Evolutionary conservation across 2,888 invertebrate genomes (phyloP).

Genomic region (Eupithecia pulchellata): DNA sequence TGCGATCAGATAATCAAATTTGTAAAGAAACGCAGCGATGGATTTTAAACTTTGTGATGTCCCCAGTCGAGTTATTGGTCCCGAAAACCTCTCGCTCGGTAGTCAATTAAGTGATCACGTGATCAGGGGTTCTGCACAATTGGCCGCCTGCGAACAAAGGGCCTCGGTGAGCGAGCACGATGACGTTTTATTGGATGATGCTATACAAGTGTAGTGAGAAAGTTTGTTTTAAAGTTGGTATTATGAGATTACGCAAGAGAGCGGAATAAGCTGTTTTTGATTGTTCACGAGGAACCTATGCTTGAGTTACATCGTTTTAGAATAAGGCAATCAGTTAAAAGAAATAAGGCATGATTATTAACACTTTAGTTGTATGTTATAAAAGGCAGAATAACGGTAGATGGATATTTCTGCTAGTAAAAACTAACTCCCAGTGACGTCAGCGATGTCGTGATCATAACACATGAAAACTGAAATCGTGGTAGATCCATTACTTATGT

Average conservation of each 20-base stretch:
- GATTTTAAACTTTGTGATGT: slow-evolving; percentile 27
- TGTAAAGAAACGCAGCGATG: slow-evolving; percentile 38
- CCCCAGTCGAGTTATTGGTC: slow-evolving; percentile 49
- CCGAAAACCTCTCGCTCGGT: slow-evolving; percentile 72
- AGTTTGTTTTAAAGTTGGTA: slow-evolving; percentile 19
- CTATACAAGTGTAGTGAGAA: slow-evolving; percentile 49
- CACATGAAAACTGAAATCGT: too few species aligned
- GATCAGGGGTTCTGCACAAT: slow-evolving; percentile 80
- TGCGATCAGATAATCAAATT: background rate
- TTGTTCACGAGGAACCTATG: background rate
- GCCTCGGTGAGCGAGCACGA: slow-evolving; percentile 57
- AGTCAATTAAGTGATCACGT: slow-evolving; percentile 83
- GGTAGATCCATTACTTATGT: too few species aligned
- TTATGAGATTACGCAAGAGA: slow-evolving; percentile 20
- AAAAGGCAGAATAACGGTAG: too few species aligned
- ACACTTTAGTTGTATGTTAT: too few species aligned
- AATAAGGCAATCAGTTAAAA: too few species aligned
- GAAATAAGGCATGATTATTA: too few species aligned
- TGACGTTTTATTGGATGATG: slow-evolving; percentile 73
- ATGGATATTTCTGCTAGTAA: too few species aligned
- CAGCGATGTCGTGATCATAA: too few species aligned
- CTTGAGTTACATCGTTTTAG: background rate
- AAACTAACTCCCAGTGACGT: too few species aligned
- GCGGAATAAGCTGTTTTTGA: slow-evolving; percentile 28
- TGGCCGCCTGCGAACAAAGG: slow-evolving; percentile 82